phyloP scores from a whole-genome alignment of 2,113 vertebrate genomes.

The Lasiurus borealis region DNA sequence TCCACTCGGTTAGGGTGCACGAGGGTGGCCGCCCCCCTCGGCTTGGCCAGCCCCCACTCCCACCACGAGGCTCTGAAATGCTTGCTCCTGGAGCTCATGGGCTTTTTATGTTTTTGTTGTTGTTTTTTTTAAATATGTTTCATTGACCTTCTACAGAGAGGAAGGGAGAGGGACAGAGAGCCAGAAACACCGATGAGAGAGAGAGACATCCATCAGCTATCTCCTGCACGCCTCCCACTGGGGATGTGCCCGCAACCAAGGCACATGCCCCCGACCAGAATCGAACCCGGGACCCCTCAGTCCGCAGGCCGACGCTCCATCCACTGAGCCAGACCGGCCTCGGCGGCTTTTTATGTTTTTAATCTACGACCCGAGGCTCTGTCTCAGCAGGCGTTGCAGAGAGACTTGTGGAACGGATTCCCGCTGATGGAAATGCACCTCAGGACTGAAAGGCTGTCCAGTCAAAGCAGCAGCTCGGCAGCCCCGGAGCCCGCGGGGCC shows the following conservation, averaged over 20 bases:
- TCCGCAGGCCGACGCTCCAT: too few relatives aligned
- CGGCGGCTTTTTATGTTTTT: background rate
- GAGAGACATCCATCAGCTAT: too few relatives aligned
- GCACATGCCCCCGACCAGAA: too few relatives aligned
- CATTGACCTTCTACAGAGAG: too few relatives aligned
- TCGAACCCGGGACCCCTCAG: too few relatives aligned
- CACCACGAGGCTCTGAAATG: background rate
- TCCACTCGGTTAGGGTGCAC: background rate
- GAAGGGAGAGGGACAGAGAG: too few relatives aligned
- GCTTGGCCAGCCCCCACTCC: background rate
- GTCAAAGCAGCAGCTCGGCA: fast-evolving
- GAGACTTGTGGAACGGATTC: background rate
- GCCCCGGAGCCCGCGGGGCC: background rate
- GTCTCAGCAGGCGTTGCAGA: background rate
- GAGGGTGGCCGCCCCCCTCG: background rate
- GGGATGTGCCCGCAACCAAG: too few relatives aligned
- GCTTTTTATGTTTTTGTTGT: background rate
- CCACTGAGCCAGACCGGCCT: too few relatives aligned
- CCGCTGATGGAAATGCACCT: background rate
- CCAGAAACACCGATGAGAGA: too few relatives aligned
- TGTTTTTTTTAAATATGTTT: too few relatives aligned
- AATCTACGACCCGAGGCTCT: background rate
- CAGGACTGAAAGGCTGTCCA: background rate
- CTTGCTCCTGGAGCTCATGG: background rate
- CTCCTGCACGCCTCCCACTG: too few relatives aligned